These are phyloP conservation scores for Urocyon cinereoargenteus DNA, from an alignment of 2,797 vertebrate genomes.

Conservation along the genomic window DNA sequence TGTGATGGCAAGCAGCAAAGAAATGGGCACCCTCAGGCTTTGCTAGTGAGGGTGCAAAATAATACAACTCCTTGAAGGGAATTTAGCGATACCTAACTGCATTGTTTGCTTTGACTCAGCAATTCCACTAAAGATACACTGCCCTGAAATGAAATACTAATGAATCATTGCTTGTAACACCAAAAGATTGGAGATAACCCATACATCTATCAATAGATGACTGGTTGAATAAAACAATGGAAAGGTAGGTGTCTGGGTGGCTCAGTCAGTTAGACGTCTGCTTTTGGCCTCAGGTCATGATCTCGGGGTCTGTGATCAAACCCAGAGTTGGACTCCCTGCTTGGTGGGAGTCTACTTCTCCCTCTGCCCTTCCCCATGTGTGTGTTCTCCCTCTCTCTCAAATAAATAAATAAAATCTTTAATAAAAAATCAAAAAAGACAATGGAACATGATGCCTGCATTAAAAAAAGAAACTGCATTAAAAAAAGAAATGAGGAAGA, in stretches of 20 bases:
- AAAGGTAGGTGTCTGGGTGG: not conserved
- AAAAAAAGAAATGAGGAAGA: not conserved
- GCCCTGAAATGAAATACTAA: not conserved
- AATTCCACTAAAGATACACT: not conserved
- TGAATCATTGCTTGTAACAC: slow-evolving; percentile 24
- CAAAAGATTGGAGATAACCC: not conserved
- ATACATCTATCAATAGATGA: not conserved
- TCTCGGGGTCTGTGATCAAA: no score
- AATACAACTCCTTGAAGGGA: not conserved
- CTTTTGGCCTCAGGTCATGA: no score
- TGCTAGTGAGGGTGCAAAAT: not conserved
- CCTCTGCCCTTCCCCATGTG: no score
- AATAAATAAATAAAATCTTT: no score
- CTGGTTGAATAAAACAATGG: not conserved
- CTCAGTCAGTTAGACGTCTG: no score
- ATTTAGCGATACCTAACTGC: not conserved
- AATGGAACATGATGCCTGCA: not conserved
- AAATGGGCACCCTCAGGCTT: not conserved
- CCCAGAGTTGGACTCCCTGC: no score
- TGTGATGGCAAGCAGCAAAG: not conserved
- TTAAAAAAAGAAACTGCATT: not conserved
- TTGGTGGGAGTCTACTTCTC: no score
- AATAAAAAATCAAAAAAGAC: not conserved
- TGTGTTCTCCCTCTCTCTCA: no score
- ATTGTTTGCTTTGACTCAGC: not conserved